A percentile compares a stretch with the other conserved stretches of the same genome.
phyloP scores from a whole-genome alignment of 2,888 invertebrate genomes.

The Chaetogeoica ovagalla region DNA sequence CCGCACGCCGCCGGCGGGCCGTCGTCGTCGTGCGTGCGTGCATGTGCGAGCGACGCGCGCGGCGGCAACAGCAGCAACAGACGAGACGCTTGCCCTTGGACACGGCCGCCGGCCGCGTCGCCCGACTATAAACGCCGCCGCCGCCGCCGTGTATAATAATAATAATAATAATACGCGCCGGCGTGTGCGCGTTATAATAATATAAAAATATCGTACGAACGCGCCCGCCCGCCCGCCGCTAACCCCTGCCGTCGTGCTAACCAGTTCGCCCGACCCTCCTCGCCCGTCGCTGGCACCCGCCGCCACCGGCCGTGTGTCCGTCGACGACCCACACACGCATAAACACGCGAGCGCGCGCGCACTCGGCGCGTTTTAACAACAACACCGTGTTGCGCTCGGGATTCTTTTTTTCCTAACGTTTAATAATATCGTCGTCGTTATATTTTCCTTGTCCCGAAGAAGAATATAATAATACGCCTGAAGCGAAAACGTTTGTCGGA shows the following conservation, averaged over 20 bases:
- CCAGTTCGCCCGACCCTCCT: slow-evolving; percentile 52
- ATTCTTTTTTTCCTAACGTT: background rate
- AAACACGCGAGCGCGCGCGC: no score
- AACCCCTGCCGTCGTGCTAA: slow-evolving; percentile 26
- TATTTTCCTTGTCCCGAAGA: no score
- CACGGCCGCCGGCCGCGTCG: slow-evolving; percentile 40
- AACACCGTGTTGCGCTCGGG: background rate
- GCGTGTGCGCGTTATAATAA: slow-evolving; percentile 3
- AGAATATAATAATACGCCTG: no score
- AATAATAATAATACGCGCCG: background rate
- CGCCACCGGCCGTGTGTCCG: slow-evolving; percentile 12
- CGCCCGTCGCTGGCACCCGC: slow-evolving; percentile 17
- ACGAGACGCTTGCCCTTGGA: slow-evolving; percentile 53
- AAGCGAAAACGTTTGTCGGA: no score
- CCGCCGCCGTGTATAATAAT: background rate
- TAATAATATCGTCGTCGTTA: no score
- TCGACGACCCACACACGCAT: slow-evolving; percentile 42
- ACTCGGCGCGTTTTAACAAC: slow-evolving; percentile 12
- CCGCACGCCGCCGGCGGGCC: slow-evolving; percentile 5
- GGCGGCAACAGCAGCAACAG: slow-evolving; percentile 23
- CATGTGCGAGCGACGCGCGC: background rate
- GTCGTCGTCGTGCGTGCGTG: slow-evolving; percentile 11
- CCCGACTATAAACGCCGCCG: slow-evolving; percentile 19
- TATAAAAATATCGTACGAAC: slow-evolving; percentile 17
- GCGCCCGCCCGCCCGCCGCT: slow-evolving; percentile 27